Conservation (phyloP, 2,113 vertebrate species). For the Apteryx mantelli region DNA sequence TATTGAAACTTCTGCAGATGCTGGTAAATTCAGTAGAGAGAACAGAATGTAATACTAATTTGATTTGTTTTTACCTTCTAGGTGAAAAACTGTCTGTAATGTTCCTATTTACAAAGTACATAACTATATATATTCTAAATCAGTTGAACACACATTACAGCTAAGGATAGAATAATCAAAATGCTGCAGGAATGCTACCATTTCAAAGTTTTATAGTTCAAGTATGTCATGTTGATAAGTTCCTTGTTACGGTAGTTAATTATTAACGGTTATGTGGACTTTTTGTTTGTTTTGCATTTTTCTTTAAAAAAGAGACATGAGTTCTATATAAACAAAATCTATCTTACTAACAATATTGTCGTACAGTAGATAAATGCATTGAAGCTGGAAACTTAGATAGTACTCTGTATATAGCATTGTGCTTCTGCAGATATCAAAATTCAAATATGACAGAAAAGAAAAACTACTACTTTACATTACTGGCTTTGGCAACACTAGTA, state of each 20-base stretch:
- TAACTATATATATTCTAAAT: constrained; percentile 32
- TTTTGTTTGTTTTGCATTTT: constrained; percentile 16
- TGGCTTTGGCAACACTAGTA: background rate
- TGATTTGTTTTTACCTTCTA: constrained; percentile 26
- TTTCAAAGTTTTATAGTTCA: background rate
- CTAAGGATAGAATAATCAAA: constrained; percentile 52
- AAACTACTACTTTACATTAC: background rate
- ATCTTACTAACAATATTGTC: background rate
- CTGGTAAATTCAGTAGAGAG: background rate
- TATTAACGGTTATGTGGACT: background rate
- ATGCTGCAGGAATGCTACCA: background rate
- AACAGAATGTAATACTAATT: background rate
- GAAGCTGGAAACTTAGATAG: background rate
- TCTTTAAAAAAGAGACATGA: background rate
- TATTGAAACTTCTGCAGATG: background rate
- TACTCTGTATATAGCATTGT: background rate
- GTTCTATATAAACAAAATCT: constrained; percentile 15
- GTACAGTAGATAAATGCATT: background rate
- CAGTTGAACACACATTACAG: constrained; percentile 28
- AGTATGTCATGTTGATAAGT: background rate
- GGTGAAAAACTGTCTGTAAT: constrained; percentile 23
- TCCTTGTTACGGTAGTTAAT: constrained; percentile 20
- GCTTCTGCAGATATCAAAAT: constrained; percentile 12
- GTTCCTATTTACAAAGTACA: constrained; percentile 37
- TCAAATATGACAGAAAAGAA: background rate